Base-by-base conservation (phyloP, 2,113 vertebrate species). In the Marcusenius ussheri region DNA sequence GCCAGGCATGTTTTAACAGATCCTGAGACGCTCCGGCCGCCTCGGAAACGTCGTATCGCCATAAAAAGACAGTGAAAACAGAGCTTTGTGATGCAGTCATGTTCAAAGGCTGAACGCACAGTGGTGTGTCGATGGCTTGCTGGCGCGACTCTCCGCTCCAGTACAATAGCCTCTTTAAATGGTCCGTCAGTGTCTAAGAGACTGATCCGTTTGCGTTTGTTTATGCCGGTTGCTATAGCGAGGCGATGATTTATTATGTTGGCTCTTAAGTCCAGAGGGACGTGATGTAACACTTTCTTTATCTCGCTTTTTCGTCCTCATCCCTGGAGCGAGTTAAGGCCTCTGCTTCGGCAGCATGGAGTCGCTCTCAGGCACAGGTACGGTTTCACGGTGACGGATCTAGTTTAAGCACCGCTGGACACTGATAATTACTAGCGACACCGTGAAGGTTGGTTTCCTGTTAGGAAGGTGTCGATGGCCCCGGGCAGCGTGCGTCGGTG, bases 221-320 rank as follows among this genome's bases (percentile, higher is more conserved):
- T 62, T 70, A 86, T 51, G 24, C 87, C 80, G 46, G 91, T 92
- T 92, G 86, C 90, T 90, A 91, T 92, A 90, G 91, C 49, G 88
- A 90, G 88, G 77, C 27, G 74, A 70, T 92, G 90, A 85, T 58
- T 89, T 88, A 89, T 90, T 88, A 89, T 85, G 86, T 90, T 90
- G 90, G 74, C 88, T 77, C 58, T 53, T 90, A 62, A n/a, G 58
- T 56, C 80, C 86, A 39, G 53, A 35, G 77, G 58, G 87, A 91
- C 9, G 49, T 87, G 88, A 90, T 62, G 66, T 87, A 88, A 88
- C 77, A 5, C 39, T 47, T 49, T 84, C 84, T 49, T 53, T 87
- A 77, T 39, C 83, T 90, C 50, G n/a, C 35, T 89, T 87, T 87
- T 88, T 85, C 83, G 46, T 88, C 45, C 66, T n/a, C 47, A 21